Evolutionary conservation across 2,888 invertebrate genomes (phyloP).

Genomic region (Drosophila ezoana): DNA sequence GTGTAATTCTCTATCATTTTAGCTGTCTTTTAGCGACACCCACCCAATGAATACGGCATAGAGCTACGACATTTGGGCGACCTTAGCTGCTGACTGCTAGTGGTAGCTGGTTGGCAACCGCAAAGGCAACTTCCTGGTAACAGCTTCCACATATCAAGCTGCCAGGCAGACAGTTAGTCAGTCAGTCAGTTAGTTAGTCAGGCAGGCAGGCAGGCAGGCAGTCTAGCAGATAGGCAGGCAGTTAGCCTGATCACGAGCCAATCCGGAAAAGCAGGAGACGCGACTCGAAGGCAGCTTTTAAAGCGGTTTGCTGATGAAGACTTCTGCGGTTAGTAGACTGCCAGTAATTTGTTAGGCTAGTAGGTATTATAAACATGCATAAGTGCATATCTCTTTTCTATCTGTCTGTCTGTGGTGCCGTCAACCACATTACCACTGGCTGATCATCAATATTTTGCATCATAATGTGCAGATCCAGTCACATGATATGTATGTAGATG

Average conservation of each 20-base stretch:
- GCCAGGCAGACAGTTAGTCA: constrained; percentile 40
- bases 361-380: constrained; percentile 50
- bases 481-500: constrained; percentile 61
- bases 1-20: background rate
- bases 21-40: constrained; percentile 28
- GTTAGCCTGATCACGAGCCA: constrained; percentile 67
- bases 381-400: constrained; percentile 44
- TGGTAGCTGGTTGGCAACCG: constrained; percentile 38
- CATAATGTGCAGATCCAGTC: constrained; percentile 49
- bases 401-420: constrained; percentile 8
- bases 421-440: constrained; percentile 20
- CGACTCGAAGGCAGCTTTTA: constrained; percentile 25
- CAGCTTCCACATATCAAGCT: constrained; percentile 65
- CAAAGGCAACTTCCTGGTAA: constrained; percentile 56
- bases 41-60: constrained; percentile 10
- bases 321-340: constrained; percentile 76
- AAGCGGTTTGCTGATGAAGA: constrained; percentile 63
- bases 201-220: constrained; percentile 19
- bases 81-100: constrained; percentile 50
- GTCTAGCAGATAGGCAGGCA: constrained; percentile 19
- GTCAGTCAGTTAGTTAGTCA: constrained; percentile 38
- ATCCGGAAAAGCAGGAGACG: constrained; percentile 64
- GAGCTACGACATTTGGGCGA: constrained; percentile 60
- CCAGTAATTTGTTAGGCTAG: constrained; percentile 65
- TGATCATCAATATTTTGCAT: constrained; percentile 52